Evolutionary conservation across 2,888 invertebrate genomes (phyloP), one percentile per base, ranked within the genome.

Genomic region (Drosophila antonietae): DNA sequence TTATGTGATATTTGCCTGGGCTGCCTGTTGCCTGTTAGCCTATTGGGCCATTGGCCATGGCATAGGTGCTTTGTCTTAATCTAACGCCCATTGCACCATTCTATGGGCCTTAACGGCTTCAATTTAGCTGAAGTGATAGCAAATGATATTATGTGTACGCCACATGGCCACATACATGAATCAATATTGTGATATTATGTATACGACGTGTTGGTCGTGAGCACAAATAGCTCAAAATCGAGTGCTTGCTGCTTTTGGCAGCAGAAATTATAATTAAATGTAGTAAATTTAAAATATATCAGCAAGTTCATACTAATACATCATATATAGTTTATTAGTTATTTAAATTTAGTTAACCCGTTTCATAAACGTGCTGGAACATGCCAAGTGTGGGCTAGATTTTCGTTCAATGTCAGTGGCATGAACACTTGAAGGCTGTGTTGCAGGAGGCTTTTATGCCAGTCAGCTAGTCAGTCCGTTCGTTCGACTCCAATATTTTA

Each of bases 51-150:
- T 15, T 18, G 20, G 76, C 61, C 73, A 51, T 35, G 51, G 67
- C 75, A 62, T 59, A 60, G 86, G 83, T 80, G 74, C 88, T 88
- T 88, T 83, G 81, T 88, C 84, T 84, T 80, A 86, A 84, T 84
- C 83, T 70, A 67, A 46, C 39, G 74, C 73, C 69, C 83, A 67
- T 75, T 74, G 80, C 75, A 18, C 43, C 65, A 57, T 18, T 41
- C 43, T 33, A 64, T 65, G 53, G 61, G 52, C 64, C 69, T 55
- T 88, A 78, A 84, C 64, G 71, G 66, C 73, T 70, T 75, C 78
- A 88, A 88, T 86, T 84, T 88, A 80, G 75, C 68, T 58, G 69
- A 76, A 81, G 60, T 70, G 53, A 72, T 78, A 55, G 67, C 57
- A 67, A 67, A 56, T 51, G 55, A 51, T 62, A 56, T 72, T 59